A percentile compares a stretch with the other conserved stretches of the same genome.
These are phyloP conservation scores for Drosophila ohnishii DNA, from an alignment of 1,140 invertebrate genomes.

Conservation along the genomic window DNA sequence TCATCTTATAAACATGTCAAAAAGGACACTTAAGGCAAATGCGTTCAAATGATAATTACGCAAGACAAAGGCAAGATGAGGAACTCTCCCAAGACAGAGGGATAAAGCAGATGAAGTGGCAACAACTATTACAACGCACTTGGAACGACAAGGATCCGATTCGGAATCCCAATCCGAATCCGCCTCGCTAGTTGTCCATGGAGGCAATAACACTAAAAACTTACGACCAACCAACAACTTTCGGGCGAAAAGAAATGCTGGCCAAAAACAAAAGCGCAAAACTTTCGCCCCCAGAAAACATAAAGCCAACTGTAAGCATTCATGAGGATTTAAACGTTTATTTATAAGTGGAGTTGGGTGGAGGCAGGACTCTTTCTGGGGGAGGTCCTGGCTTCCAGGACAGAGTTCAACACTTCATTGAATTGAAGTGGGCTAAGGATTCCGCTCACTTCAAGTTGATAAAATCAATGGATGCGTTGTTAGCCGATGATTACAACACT, in stretches of 20 bases:
- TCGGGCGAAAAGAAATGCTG: conserved; percentile 55
- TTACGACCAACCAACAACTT: conserved; percentile 57
- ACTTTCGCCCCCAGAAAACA: conserved; percentile 48
- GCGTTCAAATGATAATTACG: conserved; percentile 79
- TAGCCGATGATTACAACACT: conserved; percentile 59
- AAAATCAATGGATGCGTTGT: conserved; percentile 65
- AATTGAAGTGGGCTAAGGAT: conserved; percentile 59
- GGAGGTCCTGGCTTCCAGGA: conserved; percentile 23
- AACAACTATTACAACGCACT: conserved; percentile 80
- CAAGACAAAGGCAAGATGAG: conserved; percentile 43
- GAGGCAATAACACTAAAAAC: conserved; percentile 79
- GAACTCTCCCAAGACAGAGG: conserved; percentile 19
- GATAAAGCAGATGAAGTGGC: conserved; percentile 72
- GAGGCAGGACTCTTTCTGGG: background rate
- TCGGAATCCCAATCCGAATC: conserved; percentile 52
- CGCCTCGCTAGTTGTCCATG: conserved; percentile 57
- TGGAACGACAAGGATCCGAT: conserved; percentile 42
- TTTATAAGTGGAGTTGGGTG: conserved; percentile 61
- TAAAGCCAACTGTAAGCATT: conserved; percentile 81
- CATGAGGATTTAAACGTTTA: conserved; percentile 80
- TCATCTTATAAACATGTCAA: conserved; percentile 80
- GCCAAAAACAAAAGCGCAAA: conserved; percentile 73
- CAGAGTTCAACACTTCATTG: conserved; percentile 64
- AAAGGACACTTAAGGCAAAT: conserved; percentile 79
- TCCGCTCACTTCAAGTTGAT: conserved; percentile 33